Evolutionary conservation across 2,797 vertebrate genomes (phyloP), one percentile per base, ranked within the genome.

Genomic region (Benthosema pterotum): DNA sequence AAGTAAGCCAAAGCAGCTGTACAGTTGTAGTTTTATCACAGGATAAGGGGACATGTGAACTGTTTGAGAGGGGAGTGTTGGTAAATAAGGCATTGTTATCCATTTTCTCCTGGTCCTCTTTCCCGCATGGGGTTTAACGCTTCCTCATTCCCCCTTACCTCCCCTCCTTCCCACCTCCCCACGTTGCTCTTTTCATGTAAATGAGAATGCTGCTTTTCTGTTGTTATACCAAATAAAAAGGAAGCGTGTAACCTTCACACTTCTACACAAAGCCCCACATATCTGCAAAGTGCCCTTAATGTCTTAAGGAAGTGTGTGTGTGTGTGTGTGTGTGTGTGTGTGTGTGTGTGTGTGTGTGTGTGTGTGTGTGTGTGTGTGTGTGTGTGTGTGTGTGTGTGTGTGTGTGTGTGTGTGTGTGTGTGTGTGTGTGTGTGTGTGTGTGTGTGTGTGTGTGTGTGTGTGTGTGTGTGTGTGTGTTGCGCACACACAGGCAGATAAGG

Each of bases 191-290:
- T 93, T 92, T 92, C 90, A 94, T 94, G 93, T 88, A 90, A 94
- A 94, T 92, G 88, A 88, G 84, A 76, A 80, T 74, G 80, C 78
- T 85, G 83, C 82, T 89, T 90, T 91, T 91, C 92, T 94, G 89
- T 94, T 94, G 92, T 94, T 93, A 94, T 93, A 92, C 93, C 84
- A 92, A 89, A 90, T 88, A 84, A 93, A 92, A 91, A 93, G 92
- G 91, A 93, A 93, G 91, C 92, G 88, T 92, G 91, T 93, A 87
- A 87, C 86, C 85, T 88, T 90, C 89, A 92, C 92, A 92, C 91
- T 90, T 87, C 58, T 62, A 85, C 88, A 93, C 88, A 91, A 91
- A 88, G 71, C 78, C 82, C 80, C 86, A 85, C 89, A 93, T 92
- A 90, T 92, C 89, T 92, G 86, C 88, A 80, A 92, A 92, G 88